Evolutionary conservation across 2,113 vertebrate species (phyloP).

Genomic region (Ia io): DNA sequence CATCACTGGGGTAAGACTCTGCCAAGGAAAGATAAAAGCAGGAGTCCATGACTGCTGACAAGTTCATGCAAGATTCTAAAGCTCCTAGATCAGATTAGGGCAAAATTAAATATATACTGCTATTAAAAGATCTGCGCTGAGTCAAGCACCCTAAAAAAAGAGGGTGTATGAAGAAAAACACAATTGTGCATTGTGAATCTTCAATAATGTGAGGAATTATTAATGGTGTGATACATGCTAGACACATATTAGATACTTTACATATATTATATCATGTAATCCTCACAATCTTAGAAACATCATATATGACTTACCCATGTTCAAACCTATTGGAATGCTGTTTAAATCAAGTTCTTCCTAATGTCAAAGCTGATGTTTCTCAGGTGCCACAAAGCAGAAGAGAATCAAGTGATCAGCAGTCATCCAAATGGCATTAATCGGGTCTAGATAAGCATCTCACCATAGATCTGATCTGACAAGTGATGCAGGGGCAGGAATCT

Average conservation of each 20-base stretch:
- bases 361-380: background rate
- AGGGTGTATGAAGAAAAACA: background rate
- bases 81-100: background rate
- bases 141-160: background rate
- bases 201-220: background rate
- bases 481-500: background rate
- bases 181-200: background rate
- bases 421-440: background rate
- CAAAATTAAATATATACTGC: background rate
- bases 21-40: background rate
- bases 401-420: background rate
- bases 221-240: background rate
- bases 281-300: background rate
- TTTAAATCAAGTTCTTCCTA: background rate
- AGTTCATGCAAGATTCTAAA: background rate
- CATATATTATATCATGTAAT: background rate
- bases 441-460: background rate
- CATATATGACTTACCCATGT: background rate
- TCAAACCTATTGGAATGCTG: background rate
- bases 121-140: background rate
- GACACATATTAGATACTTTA: background rate
- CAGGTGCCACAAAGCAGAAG: background rate
- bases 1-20: background rate
- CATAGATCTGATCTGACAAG: background rate
- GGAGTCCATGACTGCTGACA: background rate